Evolutionary conservation across 2,888 invertebrate genomes (phyloP).

Genomic region (Digitonthophagus gazella): DNA sequence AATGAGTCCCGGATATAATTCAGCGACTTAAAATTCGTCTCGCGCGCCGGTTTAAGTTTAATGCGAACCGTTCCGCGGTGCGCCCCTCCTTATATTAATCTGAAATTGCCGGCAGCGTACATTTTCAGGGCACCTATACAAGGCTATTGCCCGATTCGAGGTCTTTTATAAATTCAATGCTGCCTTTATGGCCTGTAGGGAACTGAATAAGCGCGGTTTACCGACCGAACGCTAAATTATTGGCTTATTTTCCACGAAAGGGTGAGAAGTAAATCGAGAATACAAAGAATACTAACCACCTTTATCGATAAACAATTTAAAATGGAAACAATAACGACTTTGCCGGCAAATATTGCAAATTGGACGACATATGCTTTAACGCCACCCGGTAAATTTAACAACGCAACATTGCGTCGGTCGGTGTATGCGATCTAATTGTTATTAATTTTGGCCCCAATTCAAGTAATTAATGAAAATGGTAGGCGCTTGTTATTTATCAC

Average conservation of each 20-base stretch:
- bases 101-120: conserved; percentile 16
- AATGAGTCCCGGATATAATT: conserved; percentile 7
- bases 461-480: conserved; percentile 26
- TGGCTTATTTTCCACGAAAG: not conserved
- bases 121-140: conserved; percentile 11
- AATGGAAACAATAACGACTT: not conserved
- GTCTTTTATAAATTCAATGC: not conserved
- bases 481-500: conserved; percentile 30
- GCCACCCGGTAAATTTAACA: not conserved
- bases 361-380: not conserved
- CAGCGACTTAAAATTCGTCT: conserved; percentile 14
- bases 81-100: conserved; percentile 11
- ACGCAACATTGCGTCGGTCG: not conserved
- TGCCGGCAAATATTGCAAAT: not conserved
- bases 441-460: conserved; percentile 17
- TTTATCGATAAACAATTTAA: not conserved
- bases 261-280: not conserved
- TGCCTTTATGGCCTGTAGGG: not conserved
- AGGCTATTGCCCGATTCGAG: not conserved
- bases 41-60: conserved; percentile 14
- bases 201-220: not conserved
- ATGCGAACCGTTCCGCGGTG: conserved; percentile 2
- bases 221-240: not conserved
- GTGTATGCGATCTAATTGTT: conserved; percentile 6
- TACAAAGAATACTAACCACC: not conserved